A percentile compares a stretch with the other conserved stretches of the same genome.
Conservation (phyloP, 2,888 invertebrate genomes). For the Trissoscelio sp. region DNA sequence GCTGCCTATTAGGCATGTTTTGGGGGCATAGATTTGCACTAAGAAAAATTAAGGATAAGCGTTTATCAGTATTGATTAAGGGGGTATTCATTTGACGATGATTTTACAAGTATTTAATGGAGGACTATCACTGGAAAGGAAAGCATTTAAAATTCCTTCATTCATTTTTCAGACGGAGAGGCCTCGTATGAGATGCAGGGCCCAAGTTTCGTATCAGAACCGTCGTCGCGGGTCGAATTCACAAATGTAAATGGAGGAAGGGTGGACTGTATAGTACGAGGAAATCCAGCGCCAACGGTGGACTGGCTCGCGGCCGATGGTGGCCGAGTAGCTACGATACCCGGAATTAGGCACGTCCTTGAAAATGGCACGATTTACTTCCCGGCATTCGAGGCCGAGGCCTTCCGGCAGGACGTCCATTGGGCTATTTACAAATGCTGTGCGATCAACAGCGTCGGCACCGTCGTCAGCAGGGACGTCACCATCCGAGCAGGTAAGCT, state of each 20-base stretch:
- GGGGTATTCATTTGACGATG: too few species aligned
- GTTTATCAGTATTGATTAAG: too few species aligned
- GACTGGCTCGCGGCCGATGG: conserved; percentile 85
- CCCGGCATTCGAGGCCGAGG: conserved; percentile 85
- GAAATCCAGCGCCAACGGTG: conserved; percentile 85
- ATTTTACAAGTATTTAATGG: neutral
- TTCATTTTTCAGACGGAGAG: conserved; percentile 76
- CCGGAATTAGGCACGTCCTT: conserved; percentile 84
- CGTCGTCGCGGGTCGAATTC: conserved; percentile 85
- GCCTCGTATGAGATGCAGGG: conserved; percentile 85
- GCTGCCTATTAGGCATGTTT: neutral
- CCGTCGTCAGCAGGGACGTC: conserved; percentile 85
- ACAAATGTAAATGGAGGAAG: conserved; percentile 85
- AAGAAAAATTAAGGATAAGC: neutral
- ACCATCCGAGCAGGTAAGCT: conserved; percentile 84
- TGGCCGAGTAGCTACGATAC: conserved; percentile 84
- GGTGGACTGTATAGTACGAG: conserved; percentile 85
- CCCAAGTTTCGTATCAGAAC: conserved; percentile 85
- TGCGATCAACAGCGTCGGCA: conserved; percentile 84
- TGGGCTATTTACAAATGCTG: conserved; percentile 85
- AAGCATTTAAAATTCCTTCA: neutral
- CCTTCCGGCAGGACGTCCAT: conserved; percentile 86
- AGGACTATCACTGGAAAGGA: neutral
- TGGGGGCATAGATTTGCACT: neutral
- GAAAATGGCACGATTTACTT: conserved; percentile 85